A percentile compares a stretch with the other conserved stretches of the same genome.
Conservation (phyloP, 2,888 invertebrate species). For the Eupithecia tripunctaria region DNA sequence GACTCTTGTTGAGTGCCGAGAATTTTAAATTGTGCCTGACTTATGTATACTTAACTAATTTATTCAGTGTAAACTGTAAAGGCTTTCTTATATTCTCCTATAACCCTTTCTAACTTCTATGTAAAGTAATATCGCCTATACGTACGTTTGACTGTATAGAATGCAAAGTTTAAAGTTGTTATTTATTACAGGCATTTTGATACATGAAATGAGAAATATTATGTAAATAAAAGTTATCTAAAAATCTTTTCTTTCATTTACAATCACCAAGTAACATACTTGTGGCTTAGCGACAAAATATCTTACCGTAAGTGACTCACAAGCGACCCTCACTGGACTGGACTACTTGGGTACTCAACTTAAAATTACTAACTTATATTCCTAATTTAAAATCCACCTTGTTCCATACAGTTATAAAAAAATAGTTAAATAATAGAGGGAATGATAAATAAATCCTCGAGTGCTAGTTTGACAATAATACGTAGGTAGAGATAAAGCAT, state of each 20-base stretch:
- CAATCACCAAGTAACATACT: neutral
- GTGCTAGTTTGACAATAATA: too few relatives aligned
- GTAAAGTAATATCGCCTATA: slow-evolving; percentile 26
- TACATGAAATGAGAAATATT: slow-evolving; percentile 37
- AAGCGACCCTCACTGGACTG: too few relatives aligned
- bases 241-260: slow-evolving; percentile 25
- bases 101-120: slow-evolving; percentile 6
- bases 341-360: too few relatives aligned
- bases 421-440: too few relatives aligned
- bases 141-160: slow-evolving; percentile 35
- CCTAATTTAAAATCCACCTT: too few relatives aligned
- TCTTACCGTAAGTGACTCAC: too few relatives aligned
- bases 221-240: slow-evolving; percentile 48
- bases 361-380: too few relatives aligned
- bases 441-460: too few relatives aligned
- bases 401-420: too few relatives aligned
- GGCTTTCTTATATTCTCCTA: neutral
- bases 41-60: neutral
- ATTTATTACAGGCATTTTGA: slow-evolving; percentile 46
- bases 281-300: neutral
- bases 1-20: neutral
- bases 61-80: neutral
- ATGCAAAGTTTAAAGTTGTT: slow-evolving; percentile 43
- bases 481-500: too few relatives aligned
- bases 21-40: neutral